Evolutionary conservation across 2,888 invertebrate genomes (phyloP).

Genomic region (Rhaphigaster nebulosa): DNA sequence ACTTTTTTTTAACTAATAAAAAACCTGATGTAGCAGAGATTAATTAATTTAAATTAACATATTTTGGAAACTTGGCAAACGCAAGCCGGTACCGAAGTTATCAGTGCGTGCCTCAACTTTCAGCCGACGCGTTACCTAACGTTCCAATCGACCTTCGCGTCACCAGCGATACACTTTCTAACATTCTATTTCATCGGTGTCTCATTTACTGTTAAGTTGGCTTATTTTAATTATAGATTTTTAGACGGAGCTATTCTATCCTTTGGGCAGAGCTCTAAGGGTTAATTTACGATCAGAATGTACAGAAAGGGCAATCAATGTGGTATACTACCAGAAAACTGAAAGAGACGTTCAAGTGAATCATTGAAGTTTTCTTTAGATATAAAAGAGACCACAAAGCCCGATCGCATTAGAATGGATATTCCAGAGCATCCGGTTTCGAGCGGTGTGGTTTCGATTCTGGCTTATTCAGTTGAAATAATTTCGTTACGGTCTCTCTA

Average conservation of each 20-base stretch:
- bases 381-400: too few species aligned
- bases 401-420: too few species aligned
- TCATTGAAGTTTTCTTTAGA: too few species aligned
- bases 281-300: background rate
- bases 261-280: background rate
- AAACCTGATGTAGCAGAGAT: too few species aligned
- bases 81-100: background rate
- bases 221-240: background rate
- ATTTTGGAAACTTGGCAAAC: background rate
- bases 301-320: too few species aligned
- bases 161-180: conserved; percentile 43
- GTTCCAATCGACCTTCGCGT: conserved; percentile 45
- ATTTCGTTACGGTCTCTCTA: too few species aligned
- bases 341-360: too few species aligned
- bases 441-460: too few species aligned
- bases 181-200: background rate
- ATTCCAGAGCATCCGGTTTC: too few species aligned
- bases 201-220: background rate
- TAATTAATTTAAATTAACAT: background rate
- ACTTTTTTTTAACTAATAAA: too few species aligned
- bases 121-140: conserved; percentile 38
- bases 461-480: too few species aligned
- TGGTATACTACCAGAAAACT: too few species aligned
- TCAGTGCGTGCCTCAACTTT: conserved; percentile 10
- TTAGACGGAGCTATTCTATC: background rate